Evolutionary conservation across 2,113 vertebrate genomes (phyloP).

Genomic region (Brienomyrus longianalis): DNA sequence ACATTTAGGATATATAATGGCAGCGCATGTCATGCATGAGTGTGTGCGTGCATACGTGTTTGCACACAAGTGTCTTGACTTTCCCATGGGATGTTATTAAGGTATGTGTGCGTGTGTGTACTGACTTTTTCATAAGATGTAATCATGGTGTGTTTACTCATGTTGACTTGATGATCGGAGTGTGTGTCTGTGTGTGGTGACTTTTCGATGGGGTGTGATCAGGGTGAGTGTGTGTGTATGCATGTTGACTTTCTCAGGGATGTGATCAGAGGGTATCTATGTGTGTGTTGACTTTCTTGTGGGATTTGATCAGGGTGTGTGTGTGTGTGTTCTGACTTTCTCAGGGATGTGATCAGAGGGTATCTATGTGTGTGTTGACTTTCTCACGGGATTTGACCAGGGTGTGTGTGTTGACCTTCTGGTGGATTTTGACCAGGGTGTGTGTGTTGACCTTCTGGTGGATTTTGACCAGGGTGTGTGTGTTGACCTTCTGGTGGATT

Average conservation of each 20-base stretch:
- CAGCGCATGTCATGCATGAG: not conserved
- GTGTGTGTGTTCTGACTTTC: not conserved
- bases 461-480: not conserved
- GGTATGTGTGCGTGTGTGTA: too few species aligned
- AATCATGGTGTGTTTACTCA: not conserved
- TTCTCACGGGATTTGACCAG: not conserved
- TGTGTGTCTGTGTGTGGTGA: not conserved
- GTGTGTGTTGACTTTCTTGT: not conserved
- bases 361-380: not conserved
- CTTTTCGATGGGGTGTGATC: not conserved
- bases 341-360: not conserved
- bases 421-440: not conserved
- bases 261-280: not conserved
- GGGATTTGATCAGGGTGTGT: not conserved
- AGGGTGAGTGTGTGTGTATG: not conserved
- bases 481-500: not conserved
- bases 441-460: not conserved
- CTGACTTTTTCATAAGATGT: not conserved
- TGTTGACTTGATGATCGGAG: too few species aligned
- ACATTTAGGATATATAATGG: not conserved
- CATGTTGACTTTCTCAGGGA: not conserved
- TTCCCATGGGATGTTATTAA: not conserved
- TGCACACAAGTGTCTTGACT: not conserved
- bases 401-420: not conserved
- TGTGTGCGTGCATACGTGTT: too few species aligned